A percentile compares a stretch with the other conserved stretches of the same genome.
Conservation (phyloP, 1,140 invertebrate genomes). For the Phymastichus coffea region DNA sequence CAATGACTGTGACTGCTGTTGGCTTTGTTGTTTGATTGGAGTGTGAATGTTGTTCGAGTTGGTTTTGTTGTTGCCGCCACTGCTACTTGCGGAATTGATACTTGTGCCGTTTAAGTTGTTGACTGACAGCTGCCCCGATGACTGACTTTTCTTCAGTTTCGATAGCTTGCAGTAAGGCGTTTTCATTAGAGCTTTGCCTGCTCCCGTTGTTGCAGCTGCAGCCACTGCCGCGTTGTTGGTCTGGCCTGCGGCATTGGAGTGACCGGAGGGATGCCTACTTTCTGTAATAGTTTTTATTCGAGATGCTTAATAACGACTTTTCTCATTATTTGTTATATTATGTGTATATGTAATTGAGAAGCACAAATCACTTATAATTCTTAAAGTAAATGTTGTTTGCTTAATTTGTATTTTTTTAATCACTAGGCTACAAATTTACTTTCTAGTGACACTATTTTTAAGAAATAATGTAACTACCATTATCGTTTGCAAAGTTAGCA, state of each 20-base stretch:
- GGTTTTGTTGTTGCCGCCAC: slow-evolving; percentile 32
- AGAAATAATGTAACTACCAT: too few species aligned
- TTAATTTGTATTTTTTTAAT: too few species aligned
- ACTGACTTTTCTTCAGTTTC: slow-evolving; percentile 51
- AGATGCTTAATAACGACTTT: too few species aligned
- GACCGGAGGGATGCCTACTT: slow-evolving; percentile 50
- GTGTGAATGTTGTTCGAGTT: slow-evolving; percentile 41
- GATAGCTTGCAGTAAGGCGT: slow-evolving; percentile 53
- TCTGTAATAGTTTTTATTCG: slow-evolving; percentile 35
- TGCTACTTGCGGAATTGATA: slow-evolving; percentile 31
- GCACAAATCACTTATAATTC: too few species aligned
- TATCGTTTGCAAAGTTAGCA: too few species aligned
- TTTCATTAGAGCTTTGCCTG: too few species aligned
- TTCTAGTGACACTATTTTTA: too few species aligned
- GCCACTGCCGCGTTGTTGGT: slow-evolving; percentile 43
- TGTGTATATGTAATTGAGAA: too few species aligned
- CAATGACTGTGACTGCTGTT: slow-evolving; percentile 34
- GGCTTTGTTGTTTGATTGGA: slow-evolving; percentile 42
- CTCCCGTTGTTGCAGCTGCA: too few species aligned
- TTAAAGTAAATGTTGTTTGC: too few species aligned
- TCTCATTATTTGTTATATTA: too few species aligned
- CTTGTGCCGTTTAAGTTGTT: slow-evolving; percentile 25
- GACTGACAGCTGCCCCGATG: slow-evolving; percentile 43
- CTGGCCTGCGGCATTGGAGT: slow-evolving; percentile 45
- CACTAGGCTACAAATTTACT: too few species aligned